A percentile compares a stretch with the other conserved stretches of the same genome.
These are phyloP conservation scores for Asteroscopus sphinx DNA, from an alignment of 2,888 invertebrate species.

Conservation along the genomic window DNA sequence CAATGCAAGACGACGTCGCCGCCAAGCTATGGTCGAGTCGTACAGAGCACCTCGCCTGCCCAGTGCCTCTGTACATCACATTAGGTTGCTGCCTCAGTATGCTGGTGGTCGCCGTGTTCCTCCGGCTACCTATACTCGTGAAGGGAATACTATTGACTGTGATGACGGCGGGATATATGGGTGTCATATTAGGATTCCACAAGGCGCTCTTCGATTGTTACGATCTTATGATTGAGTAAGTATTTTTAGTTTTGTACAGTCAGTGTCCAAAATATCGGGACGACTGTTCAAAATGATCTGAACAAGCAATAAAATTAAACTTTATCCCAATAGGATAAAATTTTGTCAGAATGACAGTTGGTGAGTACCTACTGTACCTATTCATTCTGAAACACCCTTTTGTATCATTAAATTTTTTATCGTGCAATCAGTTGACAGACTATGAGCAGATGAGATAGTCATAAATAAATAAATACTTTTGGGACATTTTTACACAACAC, in stretches of 20 bases:
- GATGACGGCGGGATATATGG: slow-evolving; percentile 94
- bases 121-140: slow-evolving; percentile 94
- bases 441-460: too few species aligned
- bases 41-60: slow-evolving; percentile 93
- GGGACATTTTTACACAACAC: too few species aligned
- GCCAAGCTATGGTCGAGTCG: slow-evolving; percentile 81
- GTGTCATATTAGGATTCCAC: slow-evolving; percentile 95
- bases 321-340: too few species aligned
- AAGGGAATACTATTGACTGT: slow-evolving; percentile 94
- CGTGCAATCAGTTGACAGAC: too few species aligned
- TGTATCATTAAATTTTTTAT: too few species aligned
- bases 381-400: too few species aligned
- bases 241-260: slow-evolving; percentile 26
- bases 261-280: too few species aligned
- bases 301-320: too few species aligned
- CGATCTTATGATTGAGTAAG: slow-evolving; percentile 94
- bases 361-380: too few species aligned
- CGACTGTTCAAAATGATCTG: too few species aligned
- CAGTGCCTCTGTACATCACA: slow-evolving; percentile 96
- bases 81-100: slow-evolving; percentile 95
- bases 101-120: slow-evolving; percentile 95
- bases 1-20: slow-evolving; percentile 71
- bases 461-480: too few species aligned
- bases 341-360: too few species aligned
- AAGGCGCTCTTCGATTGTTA: slow-evolving; percentile 94